Base-by-base conservation (phyloP, 37 sponge, comb jelly and placozoan genomes). In the Aphrocallistes beatrix region DNA sequence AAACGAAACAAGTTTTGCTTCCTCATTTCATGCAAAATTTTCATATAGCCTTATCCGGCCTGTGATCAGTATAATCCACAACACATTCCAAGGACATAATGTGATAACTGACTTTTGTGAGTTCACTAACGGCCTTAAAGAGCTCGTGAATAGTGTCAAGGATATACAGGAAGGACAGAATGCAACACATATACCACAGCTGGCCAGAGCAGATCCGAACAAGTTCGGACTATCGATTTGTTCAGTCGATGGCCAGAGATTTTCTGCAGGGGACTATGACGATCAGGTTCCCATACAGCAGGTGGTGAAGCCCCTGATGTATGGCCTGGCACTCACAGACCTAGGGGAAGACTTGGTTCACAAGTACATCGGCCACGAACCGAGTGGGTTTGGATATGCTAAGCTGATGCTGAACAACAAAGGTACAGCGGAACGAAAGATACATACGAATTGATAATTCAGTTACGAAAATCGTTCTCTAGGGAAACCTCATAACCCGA, bases 181-280 rank as follows among this genome's bases (percentile, higher is more conserved):
- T 83, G 95, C 93, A 32, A 34, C 37, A 13, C 92, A 94, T 82
- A 94, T 91, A 39, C 91, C 95, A 42, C 88, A 91, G 51, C 83
- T 94, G 47, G 87, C 92, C 37, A 50, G 86, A 37, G 85, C 89
- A 13, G 87, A 92, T 86, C 90, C 92, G 1, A 49, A 88, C 25
- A 85, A 85, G 6, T 94, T 90, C 91, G 94, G 89, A 0, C 84
- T 92, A 6, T 90, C 92, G 36, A 82, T 94, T 6, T 94, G 95
- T 85, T 90, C 95, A 21, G 85, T 92, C 3, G 88, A 89, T 75
- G 95, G 95, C 32, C 95, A 94, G 85, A 90, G 91, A 91, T 92
- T 32, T 30, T 60, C 75, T 32, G n/a, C 89, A 23, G 93, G 93
- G 36, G 86, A 90, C 45, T 45, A 36, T 38, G 30, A 36, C 75